Evolutionary conservation across 1,140 invertebrate species (phyloP).

Genomic region (Drosophila ananassae): DNA sequence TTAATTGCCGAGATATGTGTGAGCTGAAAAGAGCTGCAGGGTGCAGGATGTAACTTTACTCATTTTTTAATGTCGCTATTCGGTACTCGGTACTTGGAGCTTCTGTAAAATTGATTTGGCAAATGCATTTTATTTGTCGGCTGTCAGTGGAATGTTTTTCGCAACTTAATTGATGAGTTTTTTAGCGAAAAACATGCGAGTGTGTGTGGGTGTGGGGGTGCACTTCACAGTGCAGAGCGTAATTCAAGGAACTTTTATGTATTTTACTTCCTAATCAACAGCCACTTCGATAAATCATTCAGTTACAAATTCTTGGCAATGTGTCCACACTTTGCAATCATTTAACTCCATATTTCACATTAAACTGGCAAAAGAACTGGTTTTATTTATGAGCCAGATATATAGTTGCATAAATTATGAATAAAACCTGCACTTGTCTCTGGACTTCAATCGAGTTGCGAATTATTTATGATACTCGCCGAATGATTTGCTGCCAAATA

Average conservation of each 20-base stretch:
- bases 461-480: conserved; percentile 68
- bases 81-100: neutral
- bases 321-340: too few species aligned
- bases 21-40: neutral
- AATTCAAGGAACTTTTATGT: neutral
- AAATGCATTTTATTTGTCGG: conserved; percentile 75
- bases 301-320: neutral
- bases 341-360: conserved; percentile 8
- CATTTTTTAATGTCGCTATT: neutral
- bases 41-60: neutral
- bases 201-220: conserved; percentile 9
- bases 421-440: conserved; percentile 52
- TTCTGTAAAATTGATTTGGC: conserved; percentile 58
- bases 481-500: conserved; percentile 60
- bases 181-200: too few species aligned
- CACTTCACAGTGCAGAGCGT: conserved; percentile 15
- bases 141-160: conserved; percentile 50
- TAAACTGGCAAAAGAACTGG: conserved; percentile 19
- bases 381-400: conserved; percentile 17
- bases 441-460: conserved; percentile 30
- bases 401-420: conserved; percentile 63
- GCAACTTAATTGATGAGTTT: conserved; percentile 68
- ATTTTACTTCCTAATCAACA: neutral
- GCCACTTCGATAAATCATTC: neutral
- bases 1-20: conserved; percentile 4